These are phyloP conservation scores for Eretmocerus hayati DNA, from an alignment of 2,888 invertebrate genomes.

Conservation along the genomic window DNA sequence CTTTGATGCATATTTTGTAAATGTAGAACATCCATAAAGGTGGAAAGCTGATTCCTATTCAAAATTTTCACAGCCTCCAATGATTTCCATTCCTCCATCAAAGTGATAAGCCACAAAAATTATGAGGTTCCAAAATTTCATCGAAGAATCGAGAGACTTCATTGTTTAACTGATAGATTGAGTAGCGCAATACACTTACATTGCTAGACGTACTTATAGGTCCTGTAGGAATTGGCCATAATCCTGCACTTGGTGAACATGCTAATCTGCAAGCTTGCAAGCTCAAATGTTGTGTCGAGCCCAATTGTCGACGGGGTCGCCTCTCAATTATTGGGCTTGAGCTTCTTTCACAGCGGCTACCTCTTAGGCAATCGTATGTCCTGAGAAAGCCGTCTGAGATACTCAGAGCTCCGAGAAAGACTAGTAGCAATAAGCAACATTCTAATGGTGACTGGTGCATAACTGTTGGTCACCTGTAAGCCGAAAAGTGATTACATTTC, in stretches of 20 bases:
- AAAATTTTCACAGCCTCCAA: too few species aligned
- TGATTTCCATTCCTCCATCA: too few species aligned
- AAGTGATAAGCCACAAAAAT: slow-evolving; percentile 23
- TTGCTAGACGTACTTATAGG: slow-evolving; percentile 22
- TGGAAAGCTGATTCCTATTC: too few species aligned
- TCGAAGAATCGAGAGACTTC: not conserved
- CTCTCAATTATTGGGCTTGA: slow-evolving; percentile 16
- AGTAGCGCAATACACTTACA: slow-evolving; percentile 28
- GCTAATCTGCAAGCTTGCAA: slow-evolving; percentile 33
- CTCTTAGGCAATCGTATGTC: slow-evolving; percentile 29
- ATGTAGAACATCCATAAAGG: too few species aligned
- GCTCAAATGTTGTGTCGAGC: slow-evolving; percentile 24
- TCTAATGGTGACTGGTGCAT: too few species aligned
- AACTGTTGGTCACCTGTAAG: too few species aligned
- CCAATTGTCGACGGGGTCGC: not conserved
- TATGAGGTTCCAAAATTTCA: not conserved
- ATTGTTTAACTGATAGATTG: too few species aligned
- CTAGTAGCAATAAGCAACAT: too few species aligned
- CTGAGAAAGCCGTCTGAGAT: too few species aligned
- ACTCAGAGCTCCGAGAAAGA: too few species aligned
- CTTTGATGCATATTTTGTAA: too few species aligned
- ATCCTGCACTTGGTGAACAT: slow-evolving; percentile 29
- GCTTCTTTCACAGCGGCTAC: slow-evolving; percentile 26
- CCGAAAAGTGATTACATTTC: too few species aligned
- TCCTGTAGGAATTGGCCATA: slow-evolving; percentile 36